Base-by-base conservation (phyloP, 92 coral and sea anemone species). In the Phenganax subtilis region DNA sequence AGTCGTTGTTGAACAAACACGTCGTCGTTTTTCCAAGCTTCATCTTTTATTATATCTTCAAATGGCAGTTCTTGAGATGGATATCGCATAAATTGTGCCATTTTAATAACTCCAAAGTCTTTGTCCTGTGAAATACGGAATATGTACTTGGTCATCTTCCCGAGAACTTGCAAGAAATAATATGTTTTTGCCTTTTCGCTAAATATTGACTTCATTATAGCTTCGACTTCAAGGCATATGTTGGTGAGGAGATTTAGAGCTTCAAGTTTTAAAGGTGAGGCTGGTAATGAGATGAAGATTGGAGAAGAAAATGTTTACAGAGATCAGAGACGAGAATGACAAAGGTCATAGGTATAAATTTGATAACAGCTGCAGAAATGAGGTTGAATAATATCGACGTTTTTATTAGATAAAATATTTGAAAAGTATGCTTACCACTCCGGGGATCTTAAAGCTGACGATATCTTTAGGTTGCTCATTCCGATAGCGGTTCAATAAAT, bases 11-110 rank as follows among this genome's bases (percentile, higher is more conserved):
- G 89, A 61, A 86, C 66, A 74, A 93, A 93, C 75, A 91, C 90
- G 37, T 91, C 89, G 84, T 93, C 96, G 54, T 91, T 91, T 65
- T 91, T 82, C 97, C 97, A 93, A 31, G 96, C 88, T 84, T 72
- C 55, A 71, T 87, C 89, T 64, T 91, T 87, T 63, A 91, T 71
- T 9, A 90, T 89, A 52, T 91, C 86, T 77, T 87, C 88, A 65
- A 93, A 91, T 12, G 91, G 92, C 51, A 84, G 82, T 12, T 92
- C 86, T 55, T 90, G 92, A 15, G 86, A 93, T 5, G 97, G 92
- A 75, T 68, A 68, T 53, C 16, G 31, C 73, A 68, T 68, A 53
- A 29, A 68, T 68, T 68, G 53, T 28, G 31, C 73, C 73, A 68
- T 68, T 17, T 51, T 30, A 29, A 68, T 29, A 37, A 68, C 8